Evolutionary conservation across 1,140 invertebrate species (phyloP), one percentile per base, ranked within the genome.

Genomic region (Drosophila simulans): DNA sequence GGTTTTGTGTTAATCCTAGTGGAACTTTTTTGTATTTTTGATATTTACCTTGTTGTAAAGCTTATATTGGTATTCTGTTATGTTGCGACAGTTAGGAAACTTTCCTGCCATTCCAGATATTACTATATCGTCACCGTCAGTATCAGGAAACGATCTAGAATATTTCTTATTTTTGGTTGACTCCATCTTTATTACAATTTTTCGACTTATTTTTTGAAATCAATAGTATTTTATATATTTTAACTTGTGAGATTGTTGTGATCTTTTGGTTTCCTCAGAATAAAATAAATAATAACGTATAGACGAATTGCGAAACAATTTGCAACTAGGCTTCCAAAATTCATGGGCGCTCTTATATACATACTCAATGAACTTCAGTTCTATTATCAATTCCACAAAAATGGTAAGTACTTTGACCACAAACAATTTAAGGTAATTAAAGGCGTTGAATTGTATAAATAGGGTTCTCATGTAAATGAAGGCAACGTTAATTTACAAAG

Each of bases 31-130:
- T 39, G 17, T 12, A 25, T 3, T 7, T 11, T 11, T 49, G 1
- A 7, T 15, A 31, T 31, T 43, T 22, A 96, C 94, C 91, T 96
- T 95, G 76, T 95, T 95, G 80, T 96, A 95, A 1, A 99, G 93
- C 91, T 98, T 96, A 46, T 98, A 94, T 52, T 94, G 93, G 46
- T 98, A 96, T 75, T 97, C 94, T 15, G 94, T 91, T 37, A 98
- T 94, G 88, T 96, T 97, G 40, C 96, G 94, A 0, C 96, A 97
- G 75, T 98, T 95, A 0, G 98, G 98, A 92, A 98, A 98, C 84
- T 95, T 94, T 12, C 98, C 97, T 1, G 97, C 95, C 12, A 98
- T 94, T 27, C 94, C 94, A 25, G 93, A 92, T 76, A 98, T 97
- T 34, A 97, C 95, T 54, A 98, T 94, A 77, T 98, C 97, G 60